Evolutionary conservation across 2,113 vertebrate genomes (phyloP).

Genomic region (Tetrax tetrax): DNA sequence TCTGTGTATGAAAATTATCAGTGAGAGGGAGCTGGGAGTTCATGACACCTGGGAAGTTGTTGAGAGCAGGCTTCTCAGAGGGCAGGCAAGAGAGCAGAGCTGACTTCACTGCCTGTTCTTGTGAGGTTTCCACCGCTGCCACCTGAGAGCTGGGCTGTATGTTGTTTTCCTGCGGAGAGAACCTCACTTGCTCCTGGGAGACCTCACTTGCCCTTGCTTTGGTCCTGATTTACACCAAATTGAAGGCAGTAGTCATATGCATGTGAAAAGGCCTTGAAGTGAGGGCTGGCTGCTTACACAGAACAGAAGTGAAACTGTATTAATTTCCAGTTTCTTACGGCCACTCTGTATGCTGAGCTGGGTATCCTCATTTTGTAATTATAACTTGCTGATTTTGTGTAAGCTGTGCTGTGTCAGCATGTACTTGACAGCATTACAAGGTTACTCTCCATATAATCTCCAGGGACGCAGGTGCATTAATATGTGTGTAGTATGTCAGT

Average conservation of each 20-base stretch:
- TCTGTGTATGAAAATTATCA: not conserved
- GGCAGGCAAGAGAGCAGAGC: not conserved
- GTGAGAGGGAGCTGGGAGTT: not conserved
- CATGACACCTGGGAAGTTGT: not conserved
- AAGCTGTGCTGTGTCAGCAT: not conserved
- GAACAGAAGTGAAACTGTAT: not conserved
- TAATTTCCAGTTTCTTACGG: fast-evolving
- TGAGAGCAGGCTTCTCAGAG: not conserved
- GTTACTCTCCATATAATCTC: not conserved
- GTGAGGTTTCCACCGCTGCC: not conserved
- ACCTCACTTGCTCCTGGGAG: not conserved
- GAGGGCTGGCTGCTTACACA: fast-evolving
- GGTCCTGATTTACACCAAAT: not conserved
- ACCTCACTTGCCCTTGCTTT: not conserved
- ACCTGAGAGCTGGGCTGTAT: not conserved
- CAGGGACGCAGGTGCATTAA: not conserved
- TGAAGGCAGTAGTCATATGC: not conserved
- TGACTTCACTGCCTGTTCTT: not conserved
- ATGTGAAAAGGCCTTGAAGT: not conserved
- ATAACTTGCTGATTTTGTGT: fast-evolving
- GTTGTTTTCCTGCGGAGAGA: not conserved
- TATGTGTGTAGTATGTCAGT: slow-evolving; percentile 19
- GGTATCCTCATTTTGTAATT: not conserved
- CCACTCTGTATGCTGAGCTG: not conserved
- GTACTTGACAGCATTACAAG: not conserved